phyloP scores from a whole-genome alignment of 2,113 vertebrate genomes.

The Nestor notabilis region DNA sequence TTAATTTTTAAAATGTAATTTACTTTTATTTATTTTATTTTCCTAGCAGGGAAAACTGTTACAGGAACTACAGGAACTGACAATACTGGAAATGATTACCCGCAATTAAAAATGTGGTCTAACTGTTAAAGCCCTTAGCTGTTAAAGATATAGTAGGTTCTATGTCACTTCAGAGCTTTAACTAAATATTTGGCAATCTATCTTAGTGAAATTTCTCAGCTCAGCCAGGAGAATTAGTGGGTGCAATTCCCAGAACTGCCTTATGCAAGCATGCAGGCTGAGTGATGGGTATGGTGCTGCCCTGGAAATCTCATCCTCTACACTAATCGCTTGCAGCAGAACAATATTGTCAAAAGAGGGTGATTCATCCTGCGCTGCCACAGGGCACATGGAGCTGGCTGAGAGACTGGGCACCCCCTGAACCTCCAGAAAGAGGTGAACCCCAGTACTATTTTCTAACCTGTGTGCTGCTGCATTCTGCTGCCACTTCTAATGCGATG shows the following conservation, averaged over 20 bases:
- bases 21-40: neutral
- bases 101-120: neutral
- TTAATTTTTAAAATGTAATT: neutral
- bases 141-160: neutral
- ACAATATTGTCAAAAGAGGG: neutral
- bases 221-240: neutral
- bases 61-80: neutral
- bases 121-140: neutral
- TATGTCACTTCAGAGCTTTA: slow-evolving; percentile 13
- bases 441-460: neutral
- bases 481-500: neutral
- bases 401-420: neutral
- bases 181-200: slow-evolving; percentile 17
- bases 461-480: accelerated
- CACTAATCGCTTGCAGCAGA: neutral
- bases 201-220: neutral
- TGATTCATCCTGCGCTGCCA: neutral
- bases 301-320: neutral
- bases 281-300: neutral
- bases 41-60: neutral
- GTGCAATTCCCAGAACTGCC: neutral
- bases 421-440: neutral
- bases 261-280: neutral
- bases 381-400: accelerated
- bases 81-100: neutral